These are phyloP conservation scores for Pardosa pseudoannulata DNA, from an alignment of 2,888 invertebrate genomes.

Conservation along the genomic window DNA sequence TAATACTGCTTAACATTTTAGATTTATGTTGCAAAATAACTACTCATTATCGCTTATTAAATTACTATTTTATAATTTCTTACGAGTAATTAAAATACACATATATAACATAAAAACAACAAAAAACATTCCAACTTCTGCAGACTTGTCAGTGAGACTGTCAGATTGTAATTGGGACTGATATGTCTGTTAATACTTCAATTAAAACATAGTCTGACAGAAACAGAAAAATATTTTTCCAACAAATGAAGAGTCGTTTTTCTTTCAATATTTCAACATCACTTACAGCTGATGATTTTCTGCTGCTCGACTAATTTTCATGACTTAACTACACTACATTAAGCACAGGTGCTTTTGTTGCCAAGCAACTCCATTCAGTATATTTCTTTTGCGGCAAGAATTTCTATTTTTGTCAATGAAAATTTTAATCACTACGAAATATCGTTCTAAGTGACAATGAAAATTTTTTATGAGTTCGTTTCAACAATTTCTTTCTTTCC, in stretches of 20 bases:
- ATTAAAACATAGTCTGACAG: background rate
- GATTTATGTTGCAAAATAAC: too few relatives aligned
- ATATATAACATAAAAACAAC: too few relatives aligned
- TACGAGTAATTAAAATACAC: too few relatives aligned
- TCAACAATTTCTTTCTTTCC: too few relatives aligned
- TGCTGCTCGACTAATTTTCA: slow-evolving; percentile 40
- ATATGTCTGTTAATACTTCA: background rate
- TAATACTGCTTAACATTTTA: too few relatives aligned
- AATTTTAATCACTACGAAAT: background rate
- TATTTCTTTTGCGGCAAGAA: slow-evolving; percentile 10
- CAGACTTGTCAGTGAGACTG: background rate
- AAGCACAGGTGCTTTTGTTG: slow-evolving; percentile 56
- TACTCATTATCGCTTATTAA: too few relatives aligned
- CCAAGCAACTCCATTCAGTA: slow-evolving; percentile 19
- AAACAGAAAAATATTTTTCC: background rate
- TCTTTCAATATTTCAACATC: slow-evolving; percentile 40
- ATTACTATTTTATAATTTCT: too few relatives aligned
- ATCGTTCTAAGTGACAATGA: too few relatives aligned
- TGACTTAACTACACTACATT: slow-evolving; percentile 61
- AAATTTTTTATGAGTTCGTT: too few relatives aligned
- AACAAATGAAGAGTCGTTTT: slow-evolving; percentile 8
- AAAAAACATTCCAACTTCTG: too few relatives aligned
- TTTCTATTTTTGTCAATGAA: background rate
- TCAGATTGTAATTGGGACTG: background rate
- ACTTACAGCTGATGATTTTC: slow-evolving; percentile 47